Evolutionary conservation across 2,888 invertebrate genomes (phyloP).

Genomic region (Platycheirus rosarum): DNA sequence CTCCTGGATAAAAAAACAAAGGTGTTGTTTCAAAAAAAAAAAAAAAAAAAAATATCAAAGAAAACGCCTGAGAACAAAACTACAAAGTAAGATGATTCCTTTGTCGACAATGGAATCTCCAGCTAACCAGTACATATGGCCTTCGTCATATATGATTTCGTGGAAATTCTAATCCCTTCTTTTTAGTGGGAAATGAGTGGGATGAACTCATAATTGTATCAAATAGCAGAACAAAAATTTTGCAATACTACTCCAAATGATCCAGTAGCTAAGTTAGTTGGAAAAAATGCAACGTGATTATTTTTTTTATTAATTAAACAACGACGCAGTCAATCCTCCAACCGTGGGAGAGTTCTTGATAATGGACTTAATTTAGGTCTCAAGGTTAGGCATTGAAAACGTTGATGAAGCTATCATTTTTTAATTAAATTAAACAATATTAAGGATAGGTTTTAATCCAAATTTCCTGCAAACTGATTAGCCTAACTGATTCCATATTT

Average conservation of each 20-base stretch:
- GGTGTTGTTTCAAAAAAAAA: background rate
- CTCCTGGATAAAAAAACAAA: slow-evolving; percentile 22
- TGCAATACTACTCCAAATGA: background rate
- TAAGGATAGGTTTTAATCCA: too few species aligned
- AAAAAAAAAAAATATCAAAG: background rate
- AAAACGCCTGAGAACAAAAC: slow-evolving; percentile 16
- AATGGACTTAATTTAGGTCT: slow-evolving; percentile 44
- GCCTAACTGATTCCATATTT: too few species aligned
- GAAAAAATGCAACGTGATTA: slow-evolving; percentile 22
- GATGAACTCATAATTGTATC: slow-evolving; percentile 1
- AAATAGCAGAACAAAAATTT: slow-evolving; percentile 5
- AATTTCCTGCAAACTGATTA: too few species aligned
- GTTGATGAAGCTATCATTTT: too few species aligned
- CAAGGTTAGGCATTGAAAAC: slow-evolving; percentile 1
- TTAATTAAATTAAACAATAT: too few species aligned
- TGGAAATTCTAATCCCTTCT: slow-evolving; percentile 39
- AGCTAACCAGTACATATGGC: slow-evolving; percentile 4
- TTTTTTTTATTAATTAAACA: background rate
- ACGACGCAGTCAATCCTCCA: slow-evolving; percentile 7
- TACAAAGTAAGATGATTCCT: slow-evolving; percentile 42
- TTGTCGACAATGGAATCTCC: slow-evolving; percentile 48
- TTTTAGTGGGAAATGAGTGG: slow-evolving; percentile 9
- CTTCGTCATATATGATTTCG: slow-evolving; percentile 23
- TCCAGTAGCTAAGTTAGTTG: background rate
- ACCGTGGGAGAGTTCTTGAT: slow-evolving; percentile 44